Base-by-base conservation (phyloP, 2,888 invertebrate genomes). In the Chloroclysta siterata region DNA sequence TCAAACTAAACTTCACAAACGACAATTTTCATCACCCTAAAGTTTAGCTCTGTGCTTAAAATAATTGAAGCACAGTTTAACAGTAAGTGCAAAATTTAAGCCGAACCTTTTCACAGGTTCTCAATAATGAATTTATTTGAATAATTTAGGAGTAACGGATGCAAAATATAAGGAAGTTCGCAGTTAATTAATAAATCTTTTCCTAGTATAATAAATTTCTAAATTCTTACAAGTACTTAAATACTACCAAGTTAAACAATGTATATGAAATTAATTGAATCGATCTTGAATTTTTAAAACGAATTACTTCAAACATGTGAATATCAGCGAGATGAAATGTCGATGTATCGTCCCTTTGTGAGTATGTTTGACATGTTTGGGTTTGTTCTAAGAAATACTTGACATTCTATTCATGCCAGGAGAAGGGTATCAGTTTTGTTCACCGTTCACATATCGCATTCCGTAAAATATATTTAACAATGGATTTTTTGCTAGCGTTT, bases 81-180 rank as follows among this genome's bases (percentile, higher is more conserved):
- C 15, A 55, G 36, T 39, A 29, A 51, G 46, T 51, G 50, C 29
- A 29, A 54, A 63, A 51, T 55, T 46, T 13, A 60, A 39, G 41
- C 36, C 2, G 15, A 64, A 44, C 44, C 28, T 61, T 52, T 50
- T 17, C 63, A 8, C 50, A 65, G 44, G 55, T 60, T 44, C 33
- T 64, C 54, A 58, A 41, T 57, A 50, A 62, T 59, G 51, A 29
- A 55, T 46, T 57, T 60, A 53, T 50, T 53, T 68, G 22, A 64
- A 63, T 68, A 63, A 58, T 55, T 60, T 44, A 60, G 42, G 39
- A 56, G 56, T 54, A 55, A 59, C 65, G 56, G 44, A 60, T 66
- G 62, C 44, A 58, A 66, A 46, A 46, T 46, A 61, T 59, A 47
- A 60, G 29, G 47, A 54, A 67, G 28, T 54, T 51, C 28, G 48